Percentiles rank a stretch among this genome's conserved stretches.
Evolutionary conservation across 2,888 invertebrate species (phyloP).

Genomic region (Platycheirus rosarum): DNA sequence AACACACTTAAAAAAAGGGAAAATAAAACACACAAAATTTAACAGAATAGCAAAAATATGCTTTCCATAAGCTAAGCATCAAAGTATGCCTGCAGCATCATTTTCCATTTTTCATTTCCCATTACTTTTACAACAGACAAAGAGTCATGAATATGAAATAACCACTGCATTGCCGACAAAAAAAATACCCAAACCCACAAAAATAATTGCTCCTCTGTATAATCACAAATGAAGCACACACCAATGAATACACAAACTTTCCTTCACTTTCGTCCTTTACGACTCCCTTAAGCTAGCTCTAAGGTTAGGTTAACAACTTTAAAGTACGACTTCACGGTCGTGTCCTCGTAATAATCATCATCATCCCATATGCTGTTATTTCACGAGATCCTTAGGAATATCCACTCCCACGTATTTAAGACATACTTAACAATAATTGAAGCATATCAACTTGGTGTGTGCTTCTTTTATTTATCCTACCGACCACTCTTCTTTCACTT

Average conservation of each 20-base stretch:
- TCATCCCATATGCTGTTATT: conserved; percentile 17
- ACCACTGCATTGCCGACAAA: conserved; percentile 67
- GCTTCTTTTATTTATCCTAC: conserved; percentile 32
- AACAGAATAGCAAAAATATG: conserved; percentile 1
- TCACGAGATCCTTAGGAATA: conserved; percentile 27
- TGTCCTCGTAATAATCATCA: conserved; percentile 47
- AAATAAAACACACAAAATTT: not conserved
- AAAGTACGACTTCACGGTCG: conserved; percentile 70
- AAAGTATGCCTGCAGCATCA: conserved; percentile 37
- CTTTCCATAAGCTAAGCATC: conserved; percentile 35
- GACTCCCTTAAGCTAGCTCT: not conserved
- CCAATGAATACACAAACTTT: conserved; percentile 37
- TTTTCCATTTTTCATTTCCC: conserved; percentile 34
- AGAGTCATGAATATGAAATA: conserved; percentile 68
- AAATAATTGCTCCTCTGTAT: conserved; percentile 59
- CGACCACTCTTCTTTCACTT: conserved; percentile 56
- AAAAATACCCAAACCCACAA: conserved; percentile 49
- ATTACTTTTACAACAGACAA: conserved; percentile 51
- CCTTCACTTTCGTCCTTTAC: not conserved
- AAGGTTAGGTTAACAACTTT: conserved; percentile 69
- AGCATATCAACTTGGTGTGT: conserved; percentile 48
- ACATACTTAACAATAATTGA: conserved; percentile 60
- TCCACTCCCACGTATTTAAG: conserved; percentile 31
- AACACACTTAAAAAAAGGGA: not conserved
- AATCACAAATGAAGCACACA: conserved; percentile 55